Evolutionary conservation across 2,797 vertebrate genomes (phyloP).

Genomic region (Pitangus sulphuratus): DNA sequence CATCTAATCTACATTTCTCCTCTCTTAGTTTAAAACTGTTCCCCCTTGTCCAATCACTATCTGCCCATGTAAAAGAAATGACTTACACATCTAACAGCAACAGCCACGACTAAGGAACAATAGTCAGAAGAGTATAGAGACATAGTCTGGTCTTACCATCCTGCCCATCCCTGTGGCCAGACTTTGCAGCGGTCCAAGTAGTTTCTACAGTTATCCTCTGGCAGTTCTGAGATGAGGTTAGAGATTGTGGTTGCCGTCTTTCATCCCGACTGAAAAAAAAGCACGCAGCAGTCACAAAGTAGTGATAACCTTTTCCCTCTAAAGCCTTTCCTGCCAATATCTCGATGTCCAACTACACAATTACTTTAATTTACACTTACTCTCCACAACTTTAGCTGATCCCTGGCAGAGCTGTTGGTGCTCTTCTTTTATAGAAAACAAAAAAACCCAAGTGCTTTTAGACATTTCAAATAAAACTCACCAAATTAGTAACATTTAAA

Average conservation of each 20-base stretch:
- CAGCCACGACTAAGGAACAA: background rate
- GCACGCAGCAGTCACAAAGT: background rate
- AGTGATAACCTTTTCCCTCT: background rate
- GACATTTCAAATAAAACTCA: background rate
- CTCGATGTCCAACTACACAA: background rate
- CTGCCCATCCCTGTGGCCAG: background rate
- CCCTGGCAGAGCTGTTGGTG: background rate
- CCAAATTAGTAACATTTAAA: background rate
- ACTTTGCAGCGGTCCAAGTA: background rate
- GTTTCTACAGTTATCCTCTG: background rate
- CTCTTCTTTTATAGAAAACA: background rate
- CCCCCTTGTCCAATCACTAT: background rate
- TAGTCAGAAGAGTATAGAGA: background rate
- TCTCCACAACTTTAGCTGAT: background rate
- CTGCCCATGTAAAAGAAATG: background rate
- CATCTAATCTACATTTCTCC: background rate
- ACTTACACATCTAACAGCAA: background rate
- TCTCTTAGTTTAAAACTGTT: background rate
- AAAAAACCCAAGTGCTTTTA: background rate
- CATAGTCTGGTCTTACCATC: background rate
- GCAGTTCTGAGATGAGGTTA: background rate
- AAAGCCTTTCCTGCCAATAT: background rate
- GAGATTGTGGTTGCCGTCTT: background rate
- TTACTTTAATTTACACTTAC: background rate
- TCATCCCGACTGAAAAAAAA: conserved; percentile 20